Evolutionary conservation across 2,113 vertebrate genomes (phyloP).

Genomic region (Delphinus delphis): DNA sequence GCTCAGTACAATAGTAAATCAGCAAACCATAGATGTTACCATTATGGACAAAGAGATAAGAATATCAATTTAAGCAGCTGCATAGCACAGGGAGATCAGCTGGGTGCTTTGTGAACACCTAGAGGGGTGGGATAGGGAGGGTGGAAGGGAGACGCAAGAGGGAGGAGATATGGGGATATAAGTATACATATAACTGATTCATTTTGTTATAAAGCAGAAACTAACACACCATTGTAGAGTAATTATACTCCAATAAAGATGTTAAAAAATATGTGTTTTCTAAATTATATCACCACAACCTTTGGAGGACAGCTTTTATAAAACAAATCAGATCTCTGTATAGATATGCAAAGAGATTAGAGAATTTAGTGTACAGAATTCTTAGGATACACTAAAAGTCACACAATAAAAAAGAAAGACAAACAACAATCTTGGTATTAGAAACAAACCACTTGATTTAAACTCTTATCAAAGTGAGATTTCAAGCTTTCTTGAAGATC

Average conservation of each 20-base stretch:
- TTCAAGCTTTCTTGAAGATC: neutral
- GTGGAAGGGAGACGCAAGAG: too few species aligned
- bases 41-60: neutral
- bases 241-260: too few species aligned
- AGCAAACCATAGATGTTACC: neutral
- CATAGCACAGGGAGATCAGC: neutral
- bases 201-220: too few species aligned
- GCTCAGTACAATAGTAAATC: neutral
- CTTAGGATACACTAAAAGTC: neutral
- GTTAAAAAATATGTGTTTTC: neutral
- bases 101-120: too few species aligned
- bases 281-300: neutral
- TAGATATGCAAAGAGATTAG: neutral
- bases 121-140: too few species aligned
- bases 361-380: neutral
- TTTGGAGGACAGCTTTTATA: neutral
- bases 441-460: neutral
- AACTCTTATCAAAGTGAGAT: neutral
- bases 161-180: too few species aligned
- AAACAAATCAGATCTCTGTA: neutral
- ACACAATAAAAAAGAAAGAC: neutral
- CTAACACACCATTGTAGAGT: too few species aligned
- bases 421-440: neutral
- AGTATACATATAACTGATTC: too few species aligned
- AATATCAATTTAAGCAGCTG: neutral